These are phyloP conservation scores for Toxotes chatareus DNA, from an alignment of 2,113 vertebrate species.

Conservation along the genomic window DNA sequence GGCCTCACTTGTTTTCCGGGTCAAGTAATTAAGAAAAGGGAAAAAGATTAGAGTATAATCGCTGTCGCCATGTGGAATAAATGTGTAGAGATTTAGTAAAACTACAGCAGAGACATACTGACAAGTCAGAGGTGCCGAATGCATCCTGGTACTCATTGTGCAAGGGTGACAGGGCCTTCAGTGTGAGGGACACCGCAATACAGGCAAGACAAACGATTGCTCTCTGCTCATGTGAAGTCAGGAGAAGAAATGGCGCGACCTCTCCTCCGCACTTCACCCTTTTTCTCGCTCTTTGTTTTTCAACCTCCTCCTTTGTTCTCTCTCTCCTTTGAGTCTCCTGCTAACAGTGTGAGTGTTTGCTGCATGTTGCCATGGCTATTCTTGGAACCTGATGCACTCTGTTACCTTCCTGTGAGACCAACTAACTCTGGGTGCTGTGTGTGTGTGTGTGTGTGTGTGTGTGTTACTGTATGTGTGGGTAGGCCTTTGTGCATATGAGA, in stretches of 20 bases:
- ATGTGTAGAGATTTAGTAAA: conserved; percentile 7
- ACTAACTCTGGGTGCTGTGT: conserved; percentile 64
- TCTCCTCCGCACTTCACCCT: conserved; percentile 45
- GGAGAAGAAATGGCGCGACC: conserved; percentile 30
- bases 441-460: conserved; percentile 35
- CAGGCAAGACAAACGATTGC: neutral
- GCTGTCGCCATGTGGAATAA: neutral
- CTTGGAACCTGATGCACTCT: conserved; percentile 70
- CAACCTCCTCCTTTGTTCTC: conserved; percentile 58
- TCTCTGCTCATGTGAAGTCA: conserved; percentile 14
- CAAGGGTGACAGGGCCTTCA: neutral
- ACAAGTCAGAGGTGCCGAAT: neutral
- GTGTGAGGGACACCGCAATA: neutral
- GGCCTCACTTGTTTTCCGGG: neutral
- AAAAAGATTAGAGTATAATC: neutral
- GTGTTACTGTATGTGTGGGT: conserved; percentile 30
- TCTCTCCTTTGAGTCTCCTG: conserved; percentile 59
- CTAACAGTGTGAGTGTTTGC: conserved; percentile 71
- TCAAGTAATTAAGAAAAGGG: neutral
- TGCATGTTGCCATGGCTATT: conserved; percentile 81
- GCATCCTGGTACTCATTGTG: neutral
- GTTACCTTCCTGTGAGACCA: conserved; percentile 74
- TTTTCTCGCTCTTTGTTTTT: conserved; percentile 51
- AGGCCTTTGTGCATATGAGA: conserved; percentile 1
- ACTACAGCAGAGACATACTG: neutral